These are phyloP conservation scores for Ferrisia virgata DNA, from an alignment of 2,888 invertebrate species.

Conservation along the genomic window DNA sequence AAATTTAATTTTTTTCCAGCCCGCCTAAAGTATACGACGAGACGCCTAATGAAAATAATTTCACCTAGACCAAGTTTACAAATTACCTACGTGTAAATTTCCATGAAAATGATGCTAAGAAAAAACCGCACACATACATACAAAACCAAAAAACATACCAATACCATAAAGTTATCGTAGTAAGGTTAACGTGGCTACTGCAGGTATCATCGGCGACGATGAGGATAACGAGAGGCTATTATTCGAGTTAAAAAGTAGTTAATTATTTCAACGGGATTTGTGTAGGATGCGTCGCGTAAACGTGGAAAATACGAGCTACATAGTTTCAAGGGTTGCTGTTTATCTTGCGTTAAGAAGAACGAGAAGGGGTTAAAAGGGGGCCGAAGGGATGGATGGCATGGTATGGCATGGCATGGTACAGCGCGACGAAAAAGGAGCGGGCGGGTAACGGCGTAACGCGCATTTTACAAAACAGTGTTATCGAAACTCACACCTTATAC, in stretches of 20 bases:
- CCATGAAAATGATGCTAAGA: too few species aligned
- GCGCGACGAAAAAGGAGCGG: too few species aligned
- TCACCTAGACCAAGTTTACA: too few species aligned
- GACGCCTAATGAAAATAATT: too few species aligned
- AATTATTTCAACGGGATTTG: conserved; percentile 42
- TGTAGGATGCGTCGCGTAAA: neutral
- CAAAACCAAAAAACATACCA: too few species aligned
- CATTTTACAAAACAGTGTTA: conserved; percentile 41
- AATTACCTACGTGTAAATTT: too few species aligned
- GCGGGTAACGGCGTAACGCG: conserved; percentile 19
- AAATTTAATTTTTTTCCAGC: too few species aligned
- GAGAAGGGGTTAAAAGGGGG: neutral
- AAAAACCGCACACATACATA: neutral
- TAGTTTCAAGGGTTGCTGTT: conserved; percentile 43
- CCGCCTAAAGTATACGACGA: too few species aligned
- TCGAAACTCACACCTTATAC: conserved; percentile 41
- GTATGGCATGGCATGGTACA: neutral
- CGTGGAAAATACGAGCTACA: conserved; percentile 36
- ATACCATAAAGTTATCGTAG: neutral
- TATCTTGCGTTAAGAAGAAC: conserved; percentile 24
- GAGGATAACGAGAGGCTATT: neutral
- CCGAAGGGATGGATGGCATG: neutral
- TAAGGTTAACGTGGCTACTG: neutral
- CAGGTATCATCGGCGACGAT: neutral
- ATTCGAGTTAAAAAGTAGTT: conserved; percentile 36